Conservation (phyloP, 1,140 invertebrate species). For the Ceratosolen fusciceps region DNA sequence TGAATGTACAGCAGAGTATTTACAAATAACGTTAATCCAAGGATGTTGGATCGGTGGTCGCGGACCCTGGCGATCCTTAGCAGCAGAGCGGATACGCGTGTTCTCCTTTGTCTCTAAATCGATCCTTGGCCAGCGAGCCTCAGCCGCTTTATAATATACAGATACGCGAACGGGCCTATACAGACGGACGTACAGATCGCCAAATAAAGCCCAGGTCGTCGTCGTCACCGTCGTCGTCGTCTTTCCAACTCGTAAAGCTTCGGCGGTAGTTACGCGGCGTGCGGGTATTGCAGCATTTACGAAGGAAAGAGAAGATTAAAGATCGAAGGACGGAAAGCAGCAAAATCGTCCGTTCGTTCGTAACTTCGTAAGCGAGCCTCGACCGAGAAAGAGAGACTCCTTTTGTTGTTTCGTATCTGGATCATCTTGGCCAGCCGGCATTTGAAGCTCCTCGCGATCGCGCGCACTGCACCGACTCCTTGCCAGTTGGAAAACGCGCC, state of each 20-base stretch:
- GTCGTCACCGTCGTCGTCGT: constrained; percentile 38
- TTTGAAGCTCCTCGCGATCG: neutral
- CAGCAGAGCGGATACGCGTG: neutral
- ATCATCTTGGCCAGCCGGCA: too few species aligned
- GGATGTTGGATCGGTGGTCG: too few species aligned
- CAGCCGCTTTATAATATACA: neutral
- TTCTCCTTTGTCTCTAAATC: constrained; percentile 12
- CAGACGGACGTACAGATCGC: constrained; percentile 15
- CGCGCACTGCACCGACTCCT: neutral
- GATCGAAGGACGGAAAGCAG: neutral
- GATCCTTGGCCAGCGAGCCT: neutral
- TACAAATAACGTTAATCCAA: too few species aligned
- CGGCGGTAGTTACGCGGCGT: too few species aligned
- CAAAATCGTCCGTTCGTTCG: neutral
- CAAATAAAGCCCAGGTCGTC: constrained; percentile 18
- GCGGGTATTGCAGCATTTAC: too few species aligned
- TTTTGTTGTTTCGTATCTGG: too few species aligned
- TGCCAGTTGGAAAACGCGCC: constrained; percentile 48
- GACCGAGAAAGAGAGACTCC: neutral
- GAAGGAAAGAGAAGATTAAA: constrained; percentile 2
- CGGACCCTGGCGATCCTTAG: too few species aligned
- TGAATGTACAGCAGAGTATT: too few species aligned
- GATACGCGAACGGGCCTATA: neutral
- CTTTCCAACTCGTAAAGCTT: constrained; percentile 49
- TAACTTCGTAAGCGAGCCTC: neutral